Percentiles rank a stretch among this genome's conserved stretches.
phyloP scores from a whole-genome alignment of 1,140 invertebrate genomes.

The Amyelois transitella region DNA sequence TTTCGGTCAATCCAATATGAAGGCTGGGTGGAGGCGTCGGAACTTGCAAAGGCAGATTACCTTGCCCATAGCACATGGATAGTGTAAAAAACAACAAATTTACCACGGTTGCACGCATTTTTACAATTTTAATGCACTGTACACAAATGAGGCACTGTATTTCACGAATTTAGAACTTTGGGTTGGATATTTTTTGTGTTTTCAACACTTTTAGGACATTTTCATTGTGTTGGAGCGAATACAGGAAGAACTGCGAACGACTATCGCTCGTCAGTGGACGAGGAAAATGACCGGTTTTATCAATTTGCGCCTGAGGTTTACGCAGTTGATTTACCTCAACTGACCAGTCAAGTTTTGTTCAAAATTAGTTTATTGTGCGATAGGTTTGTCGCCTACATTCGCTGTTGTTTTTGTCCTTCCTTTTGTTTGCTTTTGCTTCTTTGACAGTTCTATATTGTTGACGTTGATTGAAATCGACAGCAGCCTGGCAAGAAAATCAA shows the following conservation, averaged over 20 bases:
- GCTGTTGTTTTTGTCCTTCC: too few relatives aligned
- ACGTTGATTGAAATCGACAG: too few relatives aligned
- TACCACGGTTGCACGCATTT: conserved; percentile 1
- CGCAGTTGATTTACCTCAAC: neutral
- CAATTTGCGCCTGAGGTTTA: too few relatives aligned
- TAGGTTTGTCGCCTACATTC: too few relatives aligned
- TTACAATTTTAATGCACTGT: neutral
- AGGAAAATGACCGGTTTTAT: conserved; percentile 18
- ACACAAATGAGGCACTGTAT: neutral
- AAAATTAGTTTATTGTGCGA: too few relatives aligned
- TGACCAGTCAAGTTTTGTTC: neutral
- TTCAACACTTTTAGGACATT: neutral
- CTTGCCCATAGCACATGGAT: conserved; percentile 9
- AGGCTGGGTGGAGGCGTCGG: neutral
- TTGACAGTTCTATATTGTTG: too few relatives aligned
- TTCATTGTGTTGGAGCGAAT: neutral
- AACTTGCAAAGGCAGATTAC: neutral
- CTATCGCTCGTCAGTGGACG: neutral
- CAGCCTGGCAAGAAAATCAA: too few relatives aligned
- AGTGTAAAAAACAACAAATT: neutral
- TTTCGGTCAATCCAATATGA: conserved; percentile 39
- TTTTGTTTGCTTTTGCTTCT: too few relatives aligned
- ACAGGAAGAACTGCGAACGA: neutral
- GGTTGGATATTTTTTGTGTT: neutral
- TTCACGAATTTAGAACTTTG: neutral